These are phyloP conservation scores for Galleria mellonella DNA, from an alignment of 1,140 invertebrate genomes.

Conservation along the genomic window DNA sequence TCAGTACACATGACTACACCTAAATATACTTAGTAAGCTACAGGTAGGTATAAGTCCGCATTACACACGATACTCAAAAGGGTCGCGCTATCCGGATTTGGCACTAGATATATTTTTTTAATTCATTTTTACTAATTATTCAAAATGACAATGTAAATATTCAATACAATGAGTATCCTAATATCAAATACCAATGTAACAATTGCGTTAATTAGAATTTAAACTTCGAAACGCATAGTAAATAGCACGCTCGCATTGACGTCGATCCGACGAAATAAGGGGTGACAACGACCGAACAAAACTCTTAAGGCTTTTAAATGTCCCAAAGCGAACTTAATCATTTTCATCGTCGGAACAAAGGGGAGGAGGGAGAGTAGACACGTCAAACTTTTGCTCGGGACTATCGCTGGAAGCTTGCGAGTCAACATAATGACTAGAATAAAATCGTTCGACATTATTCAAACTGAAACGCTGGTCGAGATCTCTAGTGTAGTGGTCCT, in stretches of 20 bases:
- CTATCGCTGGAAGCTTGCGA: conserved; percentile 72
- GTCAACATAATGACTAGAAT: conserved; percentile 67
- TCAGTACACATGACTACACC: conserved; percentile 48
- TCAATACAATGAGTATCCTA: conserved; percentile 51
- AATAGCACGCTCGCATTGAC: conserved; percentile 23
- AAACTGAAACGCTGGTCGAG: conserved; percentile 62
- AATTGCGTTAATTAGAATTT: conserved; percentile 52
- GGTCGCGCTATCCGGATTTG: conserved; percentile 45
- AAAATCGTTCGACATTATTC: conserved; percentile 65
- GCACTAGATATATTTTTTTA: conserved; percentile 36
- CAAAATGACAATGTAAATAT: conserved; percentile 55
- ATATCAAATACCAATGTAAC: conserved; percentile 48
- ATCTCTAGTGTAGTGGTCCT: conserved; percentile 47
- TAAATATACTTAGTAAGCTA: conserved; percentile 54
- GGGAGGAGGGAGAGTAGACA: conserved; percentile 79
- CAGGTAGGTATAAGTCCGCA: conserved; percentile 36
- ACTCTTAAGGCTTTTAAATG: background rate
- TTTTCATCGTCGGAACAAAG: conserved; percentile 79
- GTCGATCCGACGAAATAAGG: conserved; percentile 5
- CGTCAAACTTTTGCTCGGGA: conserved; percentile 80
- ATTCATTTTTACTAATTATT: conserved; percentile 40
- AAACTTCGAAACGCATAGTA: conserved; percentile 39
- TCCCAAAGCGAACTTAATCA: conserved; percentile 41
- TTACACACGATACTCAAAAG: conserved; percentile 39
- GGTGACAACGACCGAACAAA: conserved; percentile 12